Evolutionary conservation across 2,113 vertebrate genomes (phyloP).

Genomic region (Chrysochloris asiatica): DNA sequence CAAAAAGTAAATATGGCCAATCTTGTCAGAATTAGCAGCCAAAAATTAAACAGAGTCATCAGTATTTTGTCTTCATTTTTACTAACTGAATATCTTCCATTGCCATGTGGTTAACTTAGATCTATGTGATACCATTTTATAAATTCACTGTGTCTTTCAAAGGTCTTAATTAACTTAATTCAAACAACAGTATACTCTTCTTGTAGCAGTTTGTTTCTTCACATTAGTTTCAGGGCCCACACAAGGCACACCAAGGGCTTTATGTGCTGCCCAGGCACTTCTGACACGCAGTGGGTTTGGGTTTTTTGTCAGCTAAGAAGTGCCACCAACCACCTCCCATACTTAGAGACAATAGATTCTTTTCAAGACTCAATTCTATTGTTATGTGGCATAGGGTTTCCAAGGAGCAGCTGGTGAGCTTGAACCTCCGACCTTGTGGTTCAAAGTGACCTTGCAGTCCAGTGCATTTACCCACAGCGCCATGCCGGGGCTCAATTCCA

Average conservation of each 20-base stretch:
- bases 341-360: background rate
- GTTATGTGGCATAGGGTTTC: too few relatives aligned
- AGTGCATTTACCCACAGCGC: too few relatives aligned
- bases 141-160: constrained; percentile 2
- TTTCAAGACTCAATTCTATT: constrained; percentile 24
- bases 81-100: background rate
- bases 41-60: constrained; percentile 32
- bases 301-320: constrained; percentile 18
- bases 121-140: background rate
- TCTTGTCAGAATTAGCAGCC: constrained; percentile 6
- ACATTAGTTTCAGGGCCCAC: background rate
- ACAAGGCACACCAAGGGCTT: background rate
- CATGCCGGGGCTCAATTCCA: background rate
- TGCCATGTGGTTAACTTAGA: constrained; percentile 8
- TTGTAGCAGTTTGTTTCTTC: background rate
- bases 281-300: background rate
- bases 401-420: too few relatives aligned
- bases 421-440: too few relatives aligned
- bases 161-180: constrained; percentile 10
- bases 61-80: constrained; percentile 30
- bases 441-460: too few relatives aligned
- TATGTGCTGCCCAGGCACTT: background rate
- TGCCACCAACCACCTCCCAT: background rate
- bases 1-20: background rate
- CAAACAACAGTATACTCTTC: background rate